phyloP scores from a whole-genome alignment of 2,888 invertebrate genomes.

The Eristalis arbustorum region DNA sequence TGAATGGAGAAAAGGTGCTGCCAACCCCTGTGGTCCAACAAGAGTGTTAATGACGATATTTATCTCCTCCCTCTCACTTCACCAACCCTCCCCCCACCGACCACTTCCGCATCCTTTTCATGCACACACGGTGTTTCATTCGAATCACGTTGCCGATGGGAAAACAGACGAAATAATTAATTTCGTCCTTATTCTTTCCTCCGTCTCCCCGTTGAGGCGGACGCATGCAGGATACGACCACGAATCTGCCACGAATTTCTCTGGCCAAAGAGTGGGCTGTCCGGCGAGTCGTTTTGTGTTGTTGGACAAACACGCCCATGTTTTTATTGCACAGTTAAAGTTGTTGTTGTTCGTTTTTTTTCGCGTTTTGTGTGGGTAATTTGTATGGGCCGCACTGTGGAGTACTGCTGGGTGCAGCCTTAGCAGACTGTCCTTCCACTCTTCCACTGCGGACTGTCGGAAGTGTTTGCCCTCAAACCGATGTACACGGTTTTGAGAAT shows the following conservation, averaged over 20 bases:
- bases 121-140: conserved; percentile 19
- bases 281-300: conserved; percentile 22
- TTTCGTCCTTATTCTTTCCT: conserved; percentile 47
- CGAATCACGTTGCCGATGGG: conserved; percentile 59
- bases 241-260: background rate
- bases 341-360: too few species aligned
- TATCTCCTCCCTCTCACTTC: conserved; percentile 5
- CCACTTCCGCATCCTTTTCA: conserved; percentile 11
- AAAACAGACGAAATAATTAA: conserved; percentile 59
- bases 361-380: conserved; percentile 65
- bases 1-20: conserved; percentile 70
- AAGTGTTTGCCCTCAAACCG: conserved; percentile 12
- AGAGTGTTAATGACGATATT: conserved; percentile 43
- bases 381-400: conserved; percentile 60
- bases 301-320: conserved; percentile 65
- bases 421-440: conserved; percentile 36
- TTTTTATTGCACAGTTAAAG: conserved; percentile 66
- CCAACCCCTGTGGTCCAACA: background rate
- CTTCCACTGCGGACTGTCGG: conserved; percentile 20
- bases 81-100: conserved; percentile 1
- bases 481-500: background rate
- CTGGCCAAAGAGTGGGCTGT: conserved; percentile 10
- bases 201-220: background rate
- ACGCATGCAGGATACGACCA: background rate
- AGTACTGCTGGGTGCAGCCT: conserved; percentile 57